These are phyloP conservation scores for Saguinus imperator DNA, from an alignment of 2,113 vertebrate species.

Conservation along the genomic window DNA sequence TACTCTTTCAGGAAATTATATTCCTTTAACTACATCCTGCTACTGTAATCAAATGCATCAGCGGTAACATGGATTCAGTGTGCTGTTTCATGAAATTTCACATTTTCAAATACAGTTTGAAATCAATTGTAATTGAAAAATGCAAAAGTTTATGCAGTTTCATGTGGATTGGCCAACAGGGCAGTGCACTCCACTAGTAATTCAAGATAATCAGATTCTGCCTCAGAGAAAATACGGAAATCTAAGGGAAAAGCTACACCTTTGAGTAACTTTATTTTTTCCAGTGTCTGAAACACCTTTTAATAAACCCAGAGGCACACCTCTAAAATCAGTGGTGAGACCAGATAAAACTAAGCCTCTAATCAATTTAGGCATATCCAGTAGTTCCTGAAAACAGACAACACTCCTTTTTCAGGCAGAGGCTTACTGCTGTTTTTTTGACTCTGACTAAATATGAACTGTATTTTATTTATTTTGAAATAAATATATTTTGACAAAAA, in stretches of 20 bases:
- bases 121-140: constrained; percentile 2
- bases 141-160: not conserved
- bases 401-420: not conserved
- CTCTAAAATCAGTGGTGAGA: not conserved
- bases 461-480: not conserved
- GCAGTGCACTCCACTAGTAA: not conserved
- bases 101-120: constrained; percentile 7
- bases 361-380: not conserved
- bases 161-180: not conserved
- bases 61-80: not conserved
- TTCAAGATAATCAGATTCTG: not conserved
- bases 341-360: not conserved
- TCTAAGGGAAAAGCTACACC: not conserved
- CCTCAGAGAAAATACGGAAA: not conserved
- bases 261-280: not conserved
- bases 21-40: not conserved
- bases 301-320: not conserved
- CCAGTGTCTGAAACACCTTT: not conserved
- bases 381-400: not conserved
- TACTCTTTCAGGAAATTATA: not conserved
- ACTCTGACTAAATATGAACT: not conserved
- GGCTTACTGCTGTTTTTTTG: not conserved
- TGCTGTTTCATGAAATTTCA: not conserved
- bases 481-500: not conserved
- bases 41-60: not conserved